Evolutionary conservation across 2,113 vertebrate genomes (phyloP), one percentile per base, ranked within the genome.

Genomic region (Phrynosoma platyrhinos): DNA sequence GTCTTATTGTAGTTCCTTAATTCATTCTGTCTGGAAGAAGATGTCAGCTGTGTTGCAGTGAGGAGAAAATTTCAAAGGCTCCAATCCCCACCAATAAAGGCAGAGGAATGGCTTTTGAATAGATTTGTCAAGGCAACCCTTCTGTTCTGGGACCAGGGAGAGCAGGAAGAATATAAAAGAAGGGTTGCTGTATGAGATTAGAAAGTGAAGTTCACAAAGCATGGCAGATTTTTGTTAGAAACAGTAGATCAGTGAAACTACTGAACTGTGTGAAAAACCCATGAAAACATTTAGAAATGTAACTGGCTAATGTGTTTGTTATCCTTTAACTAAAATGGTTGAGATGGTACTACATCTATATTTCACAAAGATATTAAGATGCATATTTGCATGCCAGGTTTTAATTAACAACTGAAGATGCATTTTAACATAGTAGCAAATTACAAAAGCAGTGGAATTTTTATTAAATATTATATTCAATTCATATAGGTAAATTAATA

Each of bases 1-100:
- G 97, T 98, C 98, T 98, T 97, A 98, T 99, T 99, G 98, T 98
- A 97, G 98, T 98, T 98, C 94, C 95, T 98, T 99, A 98, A 99
- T 98, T 98, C 98, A 99, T 99, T 98, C 98, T 98, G 98, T 98
- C 98, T 98, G 97, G 98, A 98, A 98, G 97, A 98, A 99, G 98
- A 99, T 98, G 98, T 99, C 98, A 99, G 98, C 97, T 98, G 98
- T 97, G 97, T 97, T 98, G 97, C 98, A 98, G 97, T 96, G 97
- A 97, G 96, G 96, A 97, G 95, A 97, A 95, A 97, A 97, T 98
- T 97, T 98, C 97, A 98, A 98, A 98, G 97, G 95, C 95, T 95
- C 95, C 95, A 97, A 96, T 97, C 97, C 97, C 97, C 96, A 97
- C 97, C 98, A 98, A 98, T 98, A 97, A 97, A 97, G 96, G 96